Base-by-base conservation (phyloP, 1,140 invertebrate species). In the Druon quercuslanigerum region DNA sequence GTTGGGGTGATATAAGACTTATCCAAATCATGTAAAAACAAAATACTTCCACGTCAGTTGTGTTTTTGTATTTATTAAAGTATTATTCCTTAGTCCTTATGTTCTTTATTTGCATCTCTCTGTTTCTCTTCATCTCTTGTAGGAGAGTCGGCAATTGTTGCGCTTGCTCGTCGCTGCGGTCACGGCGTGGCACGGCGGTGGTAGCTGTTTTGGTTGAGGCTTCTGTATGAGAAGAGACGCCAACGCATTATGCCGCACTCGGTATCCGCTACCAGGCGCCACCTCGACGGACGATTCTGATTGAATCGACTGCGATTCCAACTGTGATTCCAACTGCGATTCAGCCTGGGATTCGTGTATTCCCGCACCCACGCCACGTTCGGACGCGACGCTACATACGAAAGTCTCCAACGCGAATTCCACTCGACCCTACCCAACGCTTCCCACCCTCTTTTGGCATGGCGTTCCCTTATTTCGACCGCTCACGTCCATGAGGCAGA, bases 201-300 rank as follows among this genome's bases (percentile, higher is more conserved):
- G 40, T 46, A 46, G 40, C 6, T 46, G 60, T 40, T 66, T 66
- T 40, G 40, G 72, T 78, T 81, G 25, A 33, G 25, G 86, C 86
- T 87, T 86, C 87, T 80, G 86, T 85, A 80, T 84, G 77, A 83
- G 81, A 79, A 60, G 73, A 77, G 73, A 85, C 87, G 84, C 87
- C 85, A 87, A 87, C 87, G 86, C 87, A 73, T 46, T 75, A 79
- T 78, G 80, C 81, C 82, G 83, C 82, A 33, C 51, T 25, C 84
- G 73, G 79, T 51, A 71, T 51, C 70, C 11, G 71, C 56, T 77
- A 72, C 83, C 60, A 66, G 88, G 88, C 88, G 87, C 87, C 87
- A 87, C 85, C 80, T 86, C 81, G 84, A 79, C 83, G 78, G 83
- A 79, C 81, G 74, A 85, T 84, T 85, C 82, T 87, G 87, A 89